A percentile compares a stretch with the other conserved stretches of the same genome.
phyloP scores from a whole-genome alignment of 2,888 invertebrate species.

The Scrobipalpa costella region DNA sequence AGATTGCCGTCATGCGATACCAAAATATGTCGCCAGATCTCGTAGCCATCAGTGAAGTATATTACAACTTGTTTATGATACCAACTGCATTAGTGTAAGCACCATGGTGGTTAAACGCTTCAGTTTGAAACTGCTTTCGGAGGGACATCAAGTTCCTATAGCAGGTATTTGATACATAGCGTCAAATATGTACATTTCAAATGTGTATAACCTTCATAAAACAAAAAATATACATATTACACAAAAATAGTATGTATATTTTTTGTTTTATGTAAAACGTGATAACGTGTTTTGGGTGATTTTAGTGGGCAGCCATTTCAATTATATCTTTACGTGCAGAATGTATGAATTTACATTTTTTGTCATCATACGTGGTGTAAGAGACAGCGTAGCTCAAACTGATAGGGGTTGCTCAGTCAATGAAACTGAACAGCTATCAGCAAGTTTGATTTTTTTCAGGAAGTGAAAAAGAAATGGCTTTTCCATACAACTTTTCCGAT shows the following conservation, averaged over 20 bases:
- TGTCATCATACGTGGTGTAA: too few species aligned
- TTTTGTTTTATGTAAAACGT: too few species aligned
- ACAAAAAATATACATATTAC: not conserved
- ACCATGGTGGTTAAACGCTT: not conserved
- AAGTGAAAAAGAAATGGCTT: too few species aligned
- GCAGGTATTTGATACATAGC: not conserved
- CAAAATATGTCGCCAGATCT: conserved; percentile 1
- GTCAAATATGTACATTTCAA: not conserved
- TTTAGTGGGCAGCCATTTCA: too few species aligned
- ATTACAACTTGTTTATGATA: conserved; percentile 20
- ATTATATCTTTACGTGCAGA: too few species aligned
- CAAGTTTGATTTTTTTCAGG: too few species aligned
- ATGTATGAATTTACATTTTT: too few species aligned
- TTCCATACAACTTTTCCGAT: too few species aligned
- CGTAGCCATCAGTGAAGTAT: conserved; percentile 6
- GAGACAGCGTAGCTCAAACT: too few species aligned
- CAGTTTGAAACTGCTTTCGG: conserved; percentile 8
- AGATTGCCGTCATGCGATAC: conserved; percentile 11
- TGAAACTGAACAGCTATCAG: too few species aligned
- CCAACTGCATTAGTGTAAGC: not conserved
- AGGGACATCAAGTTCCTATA: not conserved
- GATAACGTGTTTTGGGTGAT: too few species aligned
- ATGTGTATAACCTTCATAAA: not conserved
- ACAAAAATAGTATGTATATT: not conserved
- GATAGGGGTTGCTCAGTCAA: too few species aligned